Evolutionary conservation across 2,797 vertebrate genomes (phyloP).

Genomic region (Bufotes viridis): DNA sequence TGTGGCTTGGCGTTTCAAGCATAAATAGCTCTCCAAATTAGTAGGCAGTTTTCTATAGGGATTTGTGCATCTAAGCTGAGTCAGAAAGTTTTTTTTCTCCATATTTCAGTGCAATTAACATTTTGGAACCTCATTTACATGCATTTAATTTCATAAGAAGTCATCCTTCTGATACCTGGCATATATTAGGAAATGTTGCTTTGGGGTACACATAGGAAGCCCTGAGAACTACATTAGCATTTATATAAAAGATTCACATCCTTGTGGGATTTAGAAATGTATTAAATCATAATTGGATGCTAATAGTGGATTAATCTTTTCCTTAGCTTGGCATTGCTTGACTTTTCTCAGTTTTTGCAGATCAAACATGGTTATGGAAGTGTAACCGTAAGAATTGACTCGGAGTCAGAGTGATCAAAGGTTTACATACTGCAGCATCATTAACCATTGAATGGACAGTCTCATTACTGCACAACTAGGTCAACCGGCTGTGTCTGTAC

Average conservation of each 20-base stretch:
- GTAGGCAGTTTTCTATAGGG: slow-evolving; percentile 41
- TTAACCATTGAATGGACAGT: not conserved
- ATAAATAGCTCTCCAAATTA: slow-evolving; percentile 32
- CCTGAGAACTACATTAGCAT: slow-evolving; percentile 51
- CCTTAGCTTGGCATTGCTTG: slow-evolving; percentile 36
- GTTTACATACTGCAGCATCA: not conserved
- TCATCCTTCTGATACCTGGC: slow-evolving; percentile 32
- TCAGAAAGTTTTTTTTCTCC: slow-evolving; percentile 42
- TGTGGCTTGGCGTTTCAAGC: slow-evolving; percentile 12
- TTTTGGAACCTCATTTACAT: slow-evolving; percentile 51
- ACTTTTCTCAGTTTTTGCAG: slow-evolving; percentile 1
- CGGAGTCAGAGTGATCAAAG: slow-evolving; percentile 12
- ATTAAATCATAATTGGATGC: slow-evolving; percentile 47
- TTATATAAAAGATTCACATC: slow-evolving; percentile 32
- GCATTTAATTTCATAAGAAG: slow-evolving; percentile 33
- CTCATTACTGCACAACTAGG: not conserved
- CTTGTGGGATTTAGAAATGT: slow-evolving; percentile 44
- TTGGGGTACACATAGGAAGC: slow-evolving; percentile 30
- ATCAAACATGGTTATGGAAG: not conserved
- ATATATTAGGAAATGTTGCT: slow-evolving; percentile 29
- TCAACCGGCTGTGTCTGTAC: not conserved
- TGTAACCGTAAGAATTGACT: not conserved
- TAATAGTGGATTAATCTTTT: slow-evolving; percentile 47
- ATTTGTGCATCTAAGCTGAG: slow-evolving; percentile 23
- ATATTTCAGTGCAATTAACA: slow-evolving; percentile 53